Evolutionary conservation across 2,113 vertebrate genomes (phyloP).

Genomic region (Beaufortia kweichowensis): DNA sequence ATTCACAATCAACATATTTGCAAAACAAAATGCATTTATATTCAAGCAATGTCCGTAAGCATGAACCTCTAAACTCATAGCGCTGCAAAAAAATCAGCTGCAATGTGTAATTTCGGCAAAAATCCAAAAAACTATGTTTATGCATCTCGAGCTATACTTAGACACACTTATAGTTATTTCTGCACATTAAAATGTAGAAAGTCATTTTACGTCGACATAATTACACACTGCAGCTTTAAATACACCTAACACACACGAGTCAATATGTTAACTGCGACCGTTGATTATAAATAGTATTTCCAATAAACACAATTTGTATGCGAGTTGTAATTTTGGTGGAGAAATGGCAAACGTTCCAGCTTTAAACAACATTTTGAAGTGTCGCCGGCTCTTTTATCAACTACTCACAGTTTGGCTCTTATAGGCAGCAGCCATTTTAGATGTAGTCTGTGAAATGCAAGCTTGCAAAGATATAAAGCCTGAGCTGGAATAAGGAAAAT

Average conservation of each 20-base stretch:
- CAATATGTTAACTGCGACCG: not conserved
- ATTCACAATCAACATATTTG: too few relatives aligned
- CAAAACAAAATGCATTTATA: too few relatives aligned
- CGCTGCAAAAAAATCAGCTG: too few relatives aligned
- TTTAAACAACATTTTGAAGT: slow-evolving; percentile 57
- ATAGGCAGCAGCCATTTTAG: slow-evolving; percentile 37
- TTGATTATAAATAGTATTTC: slow-evolving; percentile 1
- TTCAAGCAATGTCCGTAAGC: too few relatives aligned
- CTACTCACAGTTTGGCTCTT: slow-evolving; percentile 20
- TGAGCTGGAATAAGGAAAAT: slow-evolving; percentile 44
- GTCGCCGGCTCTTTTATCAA: slow-evolving; percentile 47
- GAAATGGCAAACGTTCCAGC: slow-evolving; percentile 15
- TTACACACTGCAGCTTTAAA: slow-evolving; percentile 13
- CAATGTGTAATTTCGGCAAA: not conserved
- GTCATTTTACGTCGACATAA: not conserved
- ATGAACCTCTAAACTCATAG: too few relatives aligned
- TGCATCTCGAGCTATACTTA: too few relatives aligned
- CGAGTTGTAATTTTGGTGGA: slow-evolving; percentile 10
- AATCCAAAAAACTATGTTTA: not conserved
- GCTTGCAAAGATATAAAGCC: slow-evolving; percentile 41
- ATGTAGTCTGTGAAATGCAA: slow-evolving; percentile 42
- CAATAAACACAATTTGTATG: not conserved
- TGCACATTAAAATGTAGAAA: not conserved
- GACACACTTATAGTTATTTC: not conserved
- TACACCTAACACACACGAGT: not conserved